Conservation (phyloP, 2,888 invertebrate species). For the Erebia palarica region DNA sequence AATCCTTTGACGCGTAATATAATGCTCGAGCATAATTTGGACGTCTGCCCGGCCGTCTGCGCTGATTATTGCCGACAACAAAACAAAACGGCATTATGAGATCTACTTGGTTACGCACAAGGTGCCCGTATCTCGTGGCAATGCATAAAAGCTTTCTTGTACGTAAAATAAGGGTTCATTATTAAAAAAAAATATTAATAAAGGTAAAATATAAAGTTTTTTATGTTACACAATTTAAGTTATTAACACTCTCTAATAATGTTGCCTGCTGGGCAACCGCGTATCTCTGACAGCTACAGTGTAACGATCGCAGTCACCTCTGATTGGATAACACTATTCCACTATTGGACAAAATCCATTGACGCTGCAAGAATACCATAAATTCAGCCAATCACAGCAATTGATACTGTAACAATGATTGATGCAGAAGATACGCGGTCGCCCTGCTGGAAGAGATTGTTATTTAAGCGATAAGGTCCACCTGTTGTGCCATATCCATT, state of each 20-base stretch:
- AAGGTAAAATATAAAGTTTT: background rate
- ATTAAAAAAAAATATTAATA: background rate
- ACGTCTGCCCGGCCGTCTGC: constrained; percentile 30
- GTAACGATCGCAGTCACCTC: no score
- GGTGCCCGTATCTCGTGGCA: background rate
- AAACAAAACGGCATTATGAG: constrained; percentile 23
- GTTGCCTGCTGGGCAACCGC: no score
- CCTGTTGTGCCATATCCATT: no score
- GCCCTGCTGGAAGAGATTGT: no score
- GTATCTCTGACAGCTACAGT: no score
- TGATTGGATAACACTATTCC: no score
- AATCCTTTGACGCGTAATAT: constrained; percentile 8
- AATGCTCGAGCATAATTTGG: constrained; percentile 30
- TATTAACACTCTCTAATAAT: background rate
- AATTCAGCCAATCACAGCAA: no score
- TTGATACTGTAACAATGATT: no score
- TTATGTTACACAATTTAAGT: background rate
- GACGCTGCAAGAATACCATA: no score
- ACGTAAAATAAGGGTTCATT: background rate
- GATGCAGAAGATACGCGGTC: no score
- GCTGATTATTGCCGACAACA: constrained; percentile 13
- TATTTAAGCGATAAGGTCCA: no score
- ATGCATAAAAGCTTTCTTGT: background rate
- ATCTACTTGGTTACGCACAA: background rate
- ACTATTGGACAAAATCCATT: no score